Conservation (phyloP, 2,113 vertebrate genomes). For the Gymnorhina tibicen region DNA sequence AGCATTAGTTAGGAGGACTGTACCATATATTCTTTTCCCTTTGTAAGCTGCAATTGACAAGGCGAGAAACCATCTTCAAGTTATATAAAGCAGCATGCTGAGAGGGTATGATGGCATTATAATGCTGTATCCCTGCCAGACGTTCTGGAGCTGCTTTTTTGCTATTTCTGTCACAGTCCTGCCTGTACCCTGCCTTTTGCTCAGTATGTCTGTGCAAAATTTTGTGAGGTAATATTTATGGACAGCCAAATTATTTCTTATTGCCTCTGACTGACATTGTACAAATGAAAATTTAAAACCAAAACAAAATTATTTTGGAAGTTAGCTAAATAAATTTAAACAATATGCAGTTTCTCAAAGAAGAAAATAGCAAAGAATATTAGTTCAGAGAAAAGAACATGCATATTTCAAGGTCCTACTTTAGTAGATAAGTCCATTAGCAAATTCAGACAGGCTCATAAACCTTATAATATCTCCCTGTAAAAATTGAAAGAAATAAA, state of each 20-base stretch:
- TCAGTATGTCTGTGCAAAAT: not conserved
- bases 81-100: constrained; percentile 1
- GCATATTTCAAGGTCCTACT: not conserved
- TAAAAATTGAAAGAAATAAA: not conserved
- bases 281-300: not conserved
- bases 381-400: not conserved
- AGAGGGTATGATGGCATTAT: not conserved
- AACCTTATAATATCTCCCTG: not conserved
- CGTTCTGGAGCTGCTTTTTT: not conserved
- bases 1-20: not conserved
- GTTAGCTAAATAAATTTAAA: not conserved
- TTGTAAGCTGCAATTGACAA: not conserved
- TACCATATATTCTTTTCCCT: not conserved
- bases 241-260: not conserved
- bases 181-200: not conserved
- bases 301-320: not conserved
- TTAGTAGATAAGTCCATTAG: not conserved
- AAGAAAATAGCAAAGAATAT: not conserved
- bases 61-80: not conserved
- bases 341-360: not conserved
- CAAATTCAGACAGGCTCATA: not conserved
- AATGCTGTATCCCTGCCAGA: not conserved
- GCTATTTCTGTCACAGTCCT: not conserved
- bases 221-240: not conserved
- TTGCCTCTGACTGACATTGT: not conserved